These are phyloP conservation scores for Epistrophe eligans DNA, from an alignment of 2,888 invertebrate species.

Conservation along the genomic window DNA sequence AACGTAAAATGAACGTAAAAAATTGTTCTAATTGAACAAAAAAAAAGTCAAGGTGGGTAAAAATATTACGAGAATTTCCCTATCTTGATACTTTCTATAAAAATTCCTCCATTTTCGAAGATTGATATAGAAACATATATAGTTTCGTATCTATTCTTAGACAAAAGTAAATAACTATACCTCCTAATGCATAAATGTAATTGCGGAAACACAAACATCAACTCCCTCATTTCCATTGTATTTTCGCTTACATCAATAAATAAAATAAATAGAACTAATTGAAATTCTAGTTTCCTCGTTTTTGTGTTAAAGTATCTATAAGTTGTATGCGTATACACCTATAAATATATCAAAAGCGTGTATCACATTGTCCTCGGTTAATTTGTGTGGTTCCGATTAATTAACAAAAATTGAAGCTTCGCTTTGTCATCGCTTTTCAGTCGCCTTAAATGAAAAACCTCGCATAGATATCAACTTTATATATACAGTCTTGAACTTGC, in stretches of 20 bases:
- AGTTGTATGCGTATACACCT: too few relatives aligned
- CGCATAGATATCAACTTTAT: not conserved
- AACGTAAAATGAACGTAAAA: too few relatives aligned
- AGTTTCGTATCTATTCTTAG: not conserved
- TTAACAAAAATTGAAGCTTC: conserved; percentile 71
- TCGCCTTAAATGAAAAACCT: conserved; percentile 16
- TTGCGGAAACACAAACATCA: conserved; percentile 17
- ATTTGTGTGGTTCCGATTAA: conserved; percentile 76
- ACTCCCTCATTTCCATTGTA: conserved; percentile 33
- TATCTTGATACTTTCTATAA: too few relatives aligned
- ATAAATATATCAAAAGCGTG: conserved; percentile 40
- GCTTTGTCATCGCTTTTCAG: conserved; percentile 53
- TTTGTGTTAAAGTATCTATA: not conserved
- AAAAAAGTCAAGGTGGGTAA: too few relatives aligned
- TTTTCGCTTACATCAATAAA: not conserved
- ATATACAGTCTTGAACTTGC: conserved; percentile 26
- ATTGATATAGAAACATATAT: not conserved
- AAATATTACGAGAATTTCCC: too few relatives aligned
- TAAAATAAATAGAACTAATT: conserved; percentile 57
- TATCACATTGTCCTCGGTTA: conserved; percentile 71
- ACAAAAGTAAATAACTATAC: not conserved
- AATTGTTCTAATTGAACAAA: too few relatives aligned
- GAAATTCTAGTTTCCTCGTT: conserved; percentile 53
- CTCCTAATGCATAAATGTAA: not conserved
- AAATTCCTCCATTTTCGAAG: not conserved